phyloP scores from a whole-genome alignment of 2,113 vertebrate genomes.

The Ophthalmolycus amberensis region DNA sequence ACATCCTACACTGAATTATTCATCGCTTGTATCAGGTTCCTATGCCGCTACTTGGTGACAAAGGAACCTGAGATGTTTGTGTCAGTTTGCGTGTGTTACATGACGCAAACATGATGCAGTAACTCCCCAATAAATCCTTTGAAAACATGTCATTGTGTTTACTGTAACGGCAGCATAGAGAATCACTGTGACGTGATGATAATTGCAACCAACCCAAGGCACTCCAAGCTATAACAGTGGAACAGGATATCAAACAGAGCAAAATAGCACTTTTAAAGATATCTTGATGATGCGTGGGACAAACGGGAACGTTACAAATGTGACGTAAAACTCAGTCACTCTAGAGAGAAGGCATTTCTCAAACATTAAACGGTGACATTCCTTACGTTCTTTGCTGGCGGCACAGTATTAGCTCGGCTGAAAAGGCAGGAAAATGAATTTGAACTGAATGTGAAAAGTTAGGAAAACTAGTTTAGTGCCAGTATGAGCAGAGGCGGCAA shows the following conservation, averaged over 20 bases:
- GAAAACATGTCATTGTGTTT: neutral
- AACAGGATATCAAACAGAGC: neutral
- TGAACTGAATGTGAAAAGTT: neutral
- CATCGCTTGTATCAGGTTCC: constrained; percentile 51
- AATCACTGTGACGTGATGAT: neutral
- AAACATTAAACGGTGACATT: constrained; percentile 25
- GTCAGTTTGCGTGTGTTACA: constrained; percentile 29
- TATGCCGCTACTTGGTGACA: constrained; percentile 40
- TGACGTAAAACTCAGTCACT: constrained; percentile 10
- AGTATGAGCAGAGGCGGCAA: neutral
- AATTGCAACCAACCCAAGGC: neutral
- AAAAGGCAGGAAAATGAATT: neutral
- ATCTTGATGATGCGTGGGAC: neutral
- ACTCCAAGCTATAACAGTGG: neutral
- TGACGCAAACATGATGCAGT: neutral
- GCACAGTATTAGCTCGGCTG: neutral
- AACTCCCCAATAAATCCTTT: neutral
- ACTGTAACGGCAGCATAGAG: neutral
- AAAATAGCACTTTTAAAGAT: neutral
- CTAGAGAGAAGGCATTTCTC: constrained; percentile 1
- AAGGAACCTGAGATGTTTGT: constrained; percentile 54
- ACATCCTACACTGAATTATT: constrained; percentile 75
- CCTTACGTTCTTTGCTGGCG: neutral
- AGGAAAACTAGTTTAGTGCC: neutral
- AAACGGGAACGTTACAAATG: neutral